Conservation (phyloP, 2,797 vertebrate genomes). For the Alcedo atthis region DNA sequence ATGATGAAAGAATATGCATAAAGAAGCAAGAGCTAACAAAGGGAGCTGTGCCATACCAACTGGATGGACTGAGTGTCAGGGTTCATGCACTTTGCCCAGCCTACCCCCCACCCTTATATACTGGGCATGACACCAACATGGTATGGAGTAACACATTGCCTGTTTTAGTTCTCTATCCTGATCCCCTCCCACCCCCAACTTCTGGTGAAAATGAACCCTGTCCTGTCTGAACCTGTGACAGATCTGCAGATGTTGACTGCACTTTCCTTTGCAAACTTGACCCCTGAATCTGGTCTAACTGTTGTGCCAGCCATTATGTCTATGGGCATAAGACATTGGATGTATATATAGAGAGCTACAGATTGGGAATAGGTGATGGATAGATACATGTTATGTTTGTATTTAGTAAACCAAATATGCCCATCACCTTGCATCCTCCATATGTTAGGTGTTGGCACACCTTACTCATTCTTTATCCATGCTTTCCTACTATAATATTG, state of each 20-base stretch:
- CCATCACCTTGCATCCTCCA: not conserved
- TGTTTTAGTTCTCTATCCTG: too few relatives aligned
- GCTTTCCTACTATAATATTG: not conserved
- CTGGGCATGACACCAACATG: too few relatives aligned
- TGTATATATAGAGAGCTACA: not conserved
- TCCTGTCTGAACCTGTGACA: too few relatives aligned
- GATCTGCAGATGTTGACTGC: not conserved
- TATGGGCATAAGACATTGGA: not conserved
- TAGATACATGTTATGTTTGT: not conserved
- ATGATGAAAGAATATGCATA: too few relatives aligned
- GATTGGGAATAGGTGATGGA: not conserved
- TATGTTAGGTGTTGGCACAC: not conserved
- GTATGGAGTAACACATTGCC: too few relatives aligned
- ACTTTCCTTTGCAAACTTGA: not conserved
- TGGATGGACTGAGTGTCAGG: too few relatives aligned
- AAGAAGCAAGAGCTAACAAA: too few relatives aligned
- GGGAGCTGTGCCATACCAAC: too few relatives aligned
- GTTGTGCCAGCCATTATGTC: not conserved
- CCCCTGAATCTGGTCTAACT: not conserved
- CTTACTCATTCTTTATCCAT: not conserved
- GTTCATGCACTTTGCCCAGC: too few relatives aligned
- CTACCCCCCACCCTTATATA: too few relatives aligned
- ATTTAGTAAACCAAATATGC: not conserved
- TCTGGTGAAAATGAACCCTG: too few relatives aligned
- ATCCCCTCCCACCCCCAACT: too few relatives aligned